A percentile compares a stretch with the other conserved stretches of the same genome.
phyloP scores from a whole-genome alignment of 2,797 vertebrate genomes.

The Muscicapa striata region DNA sequence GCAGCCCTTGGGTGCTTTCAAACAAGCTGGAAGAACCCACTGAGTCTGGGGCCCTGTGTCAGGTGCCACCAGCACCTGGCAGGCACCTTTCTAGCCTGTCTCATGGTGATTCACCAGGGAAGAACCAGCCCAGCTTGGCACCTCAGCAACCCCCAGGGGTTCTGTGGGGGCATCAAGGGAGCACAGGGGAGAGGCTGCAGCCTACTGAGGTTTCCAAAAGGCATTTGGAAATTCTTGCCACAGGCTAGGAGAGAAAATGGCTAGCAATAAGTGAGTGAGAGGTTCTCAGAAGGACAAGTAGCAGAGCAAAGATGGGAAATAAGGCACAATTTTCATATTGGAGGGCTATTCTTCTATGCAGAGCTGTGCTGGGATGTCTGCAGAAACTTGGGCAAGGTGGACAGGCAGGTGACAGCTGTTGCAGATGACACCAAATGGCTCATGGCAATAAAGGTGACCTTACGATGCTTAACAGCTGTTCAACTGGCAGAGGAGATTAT shows the following conservation, averaged over 20 bases:
- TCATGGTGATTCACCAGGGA: neutral
- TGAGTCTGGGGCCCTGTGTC: neutral
- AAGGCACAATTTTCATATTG: neutral
- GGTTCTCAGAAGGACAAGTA: neutral
- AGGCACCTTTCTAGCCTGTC: neutral
- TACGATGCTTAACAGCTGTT: neutral
- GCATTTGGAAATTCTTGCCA: neutral
- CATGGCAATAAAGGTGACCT: neutral
- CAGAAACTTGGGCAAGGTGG: neutral
- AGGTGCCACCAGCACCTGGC: neutral
- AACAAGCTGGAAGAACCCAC: neutral
- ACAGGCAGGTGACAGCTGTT: neutral
- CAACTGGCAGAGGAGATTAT: neutral
- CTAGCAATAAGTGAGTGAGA: neutral
- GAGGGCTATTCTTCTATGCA: neutral
- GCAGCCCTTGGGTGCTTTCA: neutral
- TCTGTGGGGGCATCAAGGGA: neutral
- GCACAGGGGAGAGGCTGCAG: neutral
- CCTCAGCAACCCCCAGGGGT: neutral
- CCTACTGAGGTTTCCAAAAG: neutral
- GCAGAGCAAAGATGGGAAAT: neutral
- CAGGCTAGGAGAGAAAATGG: neutral
- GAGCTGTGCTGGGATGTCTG: neutral
- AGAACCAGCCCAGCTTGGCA: neutral
- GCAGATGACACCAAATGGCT: neutral